Evolutionary conservation across 2,797 vertebrate species (phyloP).

Genomic region (Leuciscus waleckii): DNA sequence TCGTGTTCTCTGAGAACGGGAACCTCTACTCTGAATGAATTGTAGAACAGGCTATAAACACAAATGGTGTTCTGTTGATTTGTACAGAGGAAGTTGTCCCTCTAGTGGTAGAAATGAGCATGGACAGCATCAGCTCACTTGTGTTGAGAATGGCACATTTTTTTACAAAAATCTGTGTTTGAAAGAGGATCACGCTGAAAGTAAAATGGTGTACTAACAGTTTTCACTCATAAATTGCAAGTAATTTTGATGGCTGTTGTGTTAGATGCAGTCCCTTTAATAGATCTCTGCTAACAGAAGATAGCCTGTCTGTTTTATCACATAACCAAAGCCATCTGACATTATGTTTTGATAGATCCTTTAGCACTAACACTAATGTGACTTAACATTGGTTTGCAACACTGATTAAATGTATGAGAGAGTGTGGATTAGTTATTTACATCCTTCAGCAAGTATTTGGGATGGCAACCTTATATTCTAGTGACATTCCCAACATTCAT

Average conservation of each 20-base stretch:
- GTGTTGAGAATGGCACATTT: neutral
- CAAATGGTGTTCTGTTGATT: conserved; percentile 39
- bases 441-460: neutral
- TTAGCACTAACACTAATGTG: neutral
- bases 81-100: conserved; percentile 72
- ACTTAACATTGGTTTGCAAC: neutral
- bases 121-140: neutral
- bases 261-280: neutral
- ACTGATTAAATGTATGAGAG: neutral
- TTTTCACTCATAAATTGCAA: neutral
- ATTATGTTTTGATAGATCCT: neutral
- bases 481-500: too few relatives aligned
- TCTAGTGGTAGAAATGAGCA: conserved; percentile 69
- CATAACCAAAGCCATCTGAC: neutral
- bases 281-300: neutral
- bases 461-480: too few relatives aligned
- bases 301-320: neutral
- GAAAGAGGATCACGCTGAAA: neutral
- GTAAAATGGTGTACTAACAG: neutral
- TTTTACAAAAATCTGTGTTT: neutral
- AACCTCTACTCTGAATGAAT: neutral
- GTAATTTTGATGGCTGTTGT: neutral
- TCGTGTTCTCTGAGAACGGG: neutral
- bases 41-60: neutral
- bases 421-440: neutral